Base-by-base conservation (phyloP, 2,113 vertebrate species). In the Porphyrio hochstetteri region DNA sequence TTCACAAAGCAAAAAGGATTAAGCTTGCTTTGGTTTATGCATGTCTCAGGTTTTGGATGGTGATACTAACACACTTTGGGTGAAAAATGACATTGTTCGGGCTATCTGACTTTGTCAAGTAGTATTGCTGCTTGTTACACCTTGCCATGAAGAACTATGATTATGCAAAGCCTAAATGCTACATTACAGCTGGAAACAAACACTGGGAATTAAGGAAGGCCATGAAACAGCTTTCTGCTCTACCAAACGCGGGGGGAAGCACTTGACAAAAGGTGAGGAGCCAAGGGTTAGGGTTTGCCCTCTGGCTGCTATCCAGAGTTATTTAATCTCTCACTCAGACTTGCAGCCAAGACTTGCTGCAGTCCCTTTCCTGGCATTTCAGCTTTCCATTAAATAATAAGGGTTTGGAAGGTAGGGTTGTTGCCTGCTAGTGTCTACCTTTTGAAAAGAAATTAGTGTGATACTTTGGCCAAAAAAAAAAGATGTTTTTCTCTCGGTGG, bases 271-370 rank as follows among this genome's bases (percentile, higher is more conserved):
- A 76, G 29, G 23, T 90, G 57, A 85, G 53, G 53, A 95, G 40
- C 50, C 57, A 80, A 50, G 63, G 72, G 59, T 94, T 96, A 50
- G 63, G 76, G 63, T 94, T 96, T 95, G 92, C 70, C 67, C 71
- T 90, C 70, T 85, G 70, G 63, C 85, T 64, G 6, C 59, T 86
- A 16, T 72, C 44, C 60, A 59, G 40, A 57, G 31, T 70, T 88
- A 80, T 6, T 93, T 85, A 50, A 72, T 92, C 50, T 90, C 52
- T 79, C 10, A 3, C 10, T 57, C 59, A 55, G 44, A 44, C 68
- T 44, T 77, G 38, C 69, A 69, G 82, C 68, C 85, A 86, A 67
- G 75, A 65, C 55, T 74, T 53, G 33, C 44, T 80, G 40, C 42
- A 48, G 44, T 79, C 21, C 20, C 13, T 63, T 93, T 83, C 31